Evolutionary conservation across 2,113 vertebrate genomes (phyloP).

Genomic region (Lophura nycthemera): DNA sequence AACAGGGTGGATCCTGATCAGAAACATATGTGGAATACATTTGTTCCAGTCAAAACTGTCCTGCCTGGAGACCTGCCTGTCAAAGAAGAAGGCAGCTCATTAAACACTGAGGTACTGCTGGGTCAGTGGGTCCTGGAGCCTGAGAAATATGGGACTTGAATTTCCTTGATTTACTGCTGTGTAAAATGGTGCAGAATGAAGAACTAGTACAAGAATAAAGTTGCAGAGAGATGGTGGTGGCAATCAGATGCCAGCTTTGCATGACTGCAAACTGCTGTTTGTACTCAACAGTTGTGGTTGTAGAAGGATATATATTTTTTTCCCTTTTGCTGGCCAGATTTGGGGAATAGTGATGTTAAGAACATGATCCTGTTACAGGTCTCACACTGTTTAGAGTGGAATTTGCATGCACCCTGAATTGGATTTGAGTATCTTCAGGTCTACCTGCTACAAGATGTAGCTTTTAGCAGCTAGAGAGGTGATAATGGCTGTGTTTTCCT

Average conservation of each 20-base stretch:
- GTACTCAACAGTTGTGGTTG: rapidly evolving
- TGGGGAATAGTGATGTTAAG: neutral
- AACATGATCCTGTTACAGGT: neutral
- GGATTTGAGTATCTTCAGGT: neutral
- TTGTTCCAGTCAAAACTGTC: constrained; percentile 31
- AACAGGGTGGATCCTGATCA: constrained; percentile 9
- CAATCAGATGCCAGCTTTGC: neutral
- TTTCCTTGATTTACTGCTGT: neutral
- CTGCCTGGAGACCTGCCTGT: neutral
- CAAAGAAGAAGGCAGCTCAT: constrained; percentile 9
- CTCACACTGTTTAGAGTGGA: neutral
- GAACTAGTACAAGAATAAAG: neutral
- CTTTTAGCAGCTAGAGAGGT: neutral
- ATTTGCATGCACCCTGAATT: neutral
- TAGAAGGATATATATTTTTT: neutral
- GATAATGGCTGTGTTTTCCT: neutral
- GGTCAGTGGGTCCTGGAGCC: neutral
- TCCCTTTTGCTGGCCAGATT: neutral
- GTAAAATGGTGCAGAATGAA: neutral
- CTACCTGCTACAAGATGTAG: neutral
- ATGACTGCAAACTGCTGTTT: neutral
- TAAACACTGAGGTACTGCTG: constrained; percentile 6
- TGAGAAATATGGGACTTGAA: neutral
- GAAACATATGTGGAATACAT: constrained; percentile 9
- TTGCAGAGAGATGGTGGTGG: neutral